These are phyloP conservation scores for Sceloporus tristichus DNA, from an alignment of 2,113 vertebrate genomes.

Conservation along the genomic window DNA sequence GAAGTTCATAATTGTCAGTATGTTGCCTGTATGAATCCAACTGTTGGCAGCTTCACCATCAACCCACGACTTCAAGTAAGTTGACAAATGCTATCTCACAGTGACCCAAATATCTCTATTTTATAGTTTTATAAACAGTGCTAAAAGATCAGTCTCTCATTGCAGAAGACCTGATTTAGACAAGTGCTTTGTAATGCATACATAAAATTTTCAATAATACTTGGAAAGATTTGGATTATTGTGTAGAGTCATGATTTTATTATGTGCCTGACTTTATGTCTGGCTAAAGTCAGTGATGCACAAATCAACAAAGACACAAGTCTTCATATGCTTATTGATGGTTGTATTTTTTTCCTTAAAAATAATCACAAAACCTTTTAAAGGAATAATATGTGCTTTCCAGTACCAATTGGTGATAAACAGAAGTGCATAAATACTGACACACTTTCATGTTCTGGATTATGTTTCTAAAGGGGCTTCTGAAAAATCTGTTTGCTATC, in stretches of 20 bases:
- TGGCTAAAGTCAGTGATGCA: neutral
- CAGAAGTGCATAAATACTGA: neutral
- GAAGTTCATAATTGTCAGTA: conserved; percentile 85
- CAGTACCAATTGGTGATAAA: too few relatives aligned
- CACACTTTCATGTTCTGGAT: neutral
- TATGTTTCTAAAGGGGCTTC: neutral
- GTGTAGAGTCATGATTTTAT: neutral
- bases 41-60: conserved; percentile 83
- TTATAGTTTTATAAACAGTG: conserved; percentile 9
- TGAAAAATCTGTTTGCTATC: neutral
- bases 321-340: too few relatives aligned
- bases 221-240: neutral
- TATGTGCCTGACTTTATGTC: neutral
- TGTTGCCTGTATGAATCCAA: conserved; percentile 85
- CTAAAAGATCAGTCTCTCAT: conserved; percentile 25
- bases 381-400: too few relatives aligned
- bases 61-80: conserved; percentile 85
- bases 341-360: too few relatives aligned
- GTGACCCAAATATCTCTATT: conserved; percentile 2
- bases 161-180: conserved; percentile 9
- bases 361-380: too few relatives aligned
- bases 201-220: neutral
- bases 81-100: neutral
- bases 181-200: neutral
- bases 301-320: too few relatives aligned